A percentile compares a stretch with the other conserved stretches of the same genome.
Evolutionary conservation across 2,888 invertebrate species (phyloP).

Genomic region (Tromatobia lineatoria): DNA sequence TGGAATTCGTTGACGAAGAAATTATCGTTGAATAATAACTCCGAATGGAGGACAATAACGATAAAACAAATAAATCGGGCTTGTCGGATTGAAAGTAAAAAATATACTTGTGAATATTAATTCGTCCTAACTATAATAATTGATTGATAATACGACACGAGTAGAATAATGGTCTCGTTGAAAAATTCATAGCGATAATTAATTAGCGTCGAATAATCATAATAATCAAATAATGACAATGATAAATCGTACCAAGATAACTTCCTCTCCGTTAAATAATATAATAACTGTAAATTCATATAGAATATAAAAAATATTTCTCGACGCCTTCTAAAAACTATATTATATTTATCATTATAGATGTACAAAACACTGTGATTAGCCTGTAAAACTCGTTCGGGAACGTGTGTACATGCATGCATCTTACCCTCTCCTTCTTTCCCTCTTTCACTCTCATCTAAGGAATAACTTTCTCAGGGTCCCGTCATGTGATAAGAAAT

Average conservation of each 20-base stretch:
- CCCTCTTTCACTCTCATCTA: not conserved
- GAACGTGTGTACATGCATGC: conserved; percentile 53
- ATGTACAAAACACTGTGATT: conserved; percentile 77
- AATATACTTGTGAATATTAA: conserved; percentile 50
- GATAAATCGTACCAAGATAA: conserved; percentile 58
- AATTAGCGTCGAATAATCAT: conserved; percentile 64
- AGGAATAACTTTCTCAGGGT: conserved; percentile 25
- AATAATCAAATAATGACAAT: conserved; percentile 64
- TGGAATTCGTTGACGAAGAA: conserved; percentile 27
- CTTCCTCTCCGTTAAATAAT: conserved; percentile 65
- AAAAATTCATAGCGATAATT: conserved; percentile 57
- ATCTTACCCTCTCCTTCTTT: conserved; percentile 27
- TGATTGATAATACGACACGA: conserved; percentile 55
- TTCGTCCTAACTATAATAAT: conserved; percentile 50
- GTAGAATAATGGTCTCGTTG: conserved; percentile 32
- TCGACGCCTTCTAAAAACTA: conserved; percentile 77
- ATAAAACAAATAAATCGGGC: conserved; percentile 17
- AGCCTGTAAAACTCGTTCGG: conserved; percentile 75
- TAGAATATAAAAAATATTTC: conserved; percentile 84
- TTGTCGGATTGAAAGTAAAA: conserved; percentile 50
- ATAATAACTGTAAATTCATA: conserved; percentile 76
- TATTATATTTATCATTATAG: conserved; percentile 69
- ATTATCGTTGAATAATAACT: conserved; percentile 24
- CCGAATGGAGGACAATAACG: not conserved
- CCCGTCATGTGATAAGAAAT: conserved; percentile 52